phyloP scores from a whole-genome alignment of 2,797 vertebrate species.

The Melanogrammus aeglefinus region DNA sequence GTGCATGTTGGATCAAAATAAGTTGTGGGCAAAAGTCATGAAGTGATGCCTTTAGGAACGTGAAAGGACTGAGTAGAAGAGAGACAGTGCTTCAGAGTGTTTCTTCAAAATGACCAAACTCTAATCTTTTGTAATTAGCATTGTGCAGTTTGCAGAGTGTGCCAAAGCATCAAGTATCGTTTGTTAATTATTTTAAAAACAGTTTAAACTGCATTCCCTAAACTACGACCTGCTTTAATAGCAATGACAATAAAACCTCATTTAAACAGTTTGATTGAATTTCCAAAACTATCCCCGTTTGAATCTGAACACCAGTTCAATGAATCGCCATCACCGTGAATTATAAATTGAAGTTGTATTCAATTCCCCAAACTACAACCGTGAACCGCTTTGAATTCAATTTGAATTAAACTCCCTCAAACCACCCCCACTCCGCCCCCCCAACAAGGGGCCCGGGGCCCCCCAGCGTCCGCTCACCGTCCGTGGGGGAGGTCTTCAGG shows the following conservation, averaged over 20 bases:
- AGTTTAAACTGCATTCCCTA: not conserved
- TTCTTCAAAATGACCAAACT: not conserved
- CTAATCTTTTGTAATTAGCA: not conserved
- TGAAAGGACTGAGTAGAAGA: too few relatives aligned
- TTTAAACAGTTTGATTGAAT: too few relatives aligned
- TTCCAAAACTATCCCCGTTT: too few relatives aligned
- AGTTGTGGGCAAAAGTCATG: not conserved
- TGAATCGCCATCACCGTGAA: not conserved
- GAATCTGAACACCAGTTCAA: not conserved
- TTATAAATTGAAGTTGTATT: too few relatives aligned
- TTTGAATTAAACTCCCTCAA: not conserved
- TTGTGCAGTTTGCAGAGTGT: not conserved
- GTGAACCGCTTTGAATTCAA: not conserved
- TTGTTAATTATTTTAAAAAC: not conserved
- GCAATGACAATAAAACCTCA: not conserved
- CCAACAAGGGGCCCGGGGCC: too few relatives aligned
- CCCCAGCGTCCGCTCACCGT: conserved; percentile 61
- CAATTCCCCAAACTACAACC: not conserved
- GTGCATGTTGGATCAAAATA: not conserved
- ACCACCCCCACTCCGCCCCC: not conserved
- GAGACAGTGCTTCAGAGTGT: too few relatives aligned
- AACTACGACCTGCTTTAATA: not conserved
- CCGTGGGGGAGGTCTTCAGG: conserved; percentile 76
- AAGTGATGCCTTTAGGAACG: not conserved
- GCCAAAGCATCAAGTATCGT: not conserved